These are phyloP conservation scores for Montipora foliosa DNA, from an alignment of 64 coral and sea anemone species.

Conservation along the genomic window DNA sequence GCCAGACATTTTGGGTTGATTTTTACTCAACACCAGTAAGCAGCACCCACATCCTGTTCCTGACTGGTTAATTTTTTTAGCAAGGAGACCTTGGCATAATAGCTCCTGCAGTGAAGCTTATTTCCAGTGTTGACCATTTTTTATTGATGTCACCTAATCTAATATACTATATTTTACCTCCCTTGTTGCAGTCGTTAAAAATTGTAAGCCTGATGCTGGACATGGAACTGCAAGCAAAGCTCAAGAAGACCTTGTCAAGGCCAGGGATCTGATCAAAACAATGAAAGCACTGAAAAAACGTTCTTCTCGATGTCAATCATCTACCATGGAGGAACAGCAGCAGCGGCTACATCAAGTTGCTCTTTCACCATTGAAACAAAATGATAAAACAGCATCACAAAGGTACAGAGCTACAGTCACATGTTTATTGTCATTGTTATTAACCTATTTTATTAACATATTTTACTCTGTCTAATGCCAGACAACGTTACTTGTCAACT, in stretches of 20 bases:
- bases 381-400: background rate
- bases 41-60: too few species aligned
- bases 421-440: background rate
- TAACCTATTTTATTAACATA: too few species aligned
- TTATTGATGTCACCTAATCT: too few species aligned
- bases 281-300: constrained; percentile 82
- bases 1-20: too few species aligned
- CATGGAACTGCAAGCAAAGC: constrained; percentile 33
- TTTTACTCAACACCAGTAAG: too few species aligned
- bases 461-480: too few species aligned
- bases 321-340: constrained; percentile 22
- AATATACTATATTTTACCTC: background rate
- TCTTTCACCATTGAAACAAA: background rate
- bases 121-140: too few species aligned
- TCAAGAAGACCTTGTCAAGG: constrained; percentile 80
- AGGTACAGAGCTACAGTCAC: background rate
- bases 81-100: too few species aligned
- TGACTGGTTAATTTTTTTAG: too few species aligned
- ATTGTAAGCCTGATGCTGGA: background rate
- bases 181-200: background rate
- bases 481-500: too few species aligned
- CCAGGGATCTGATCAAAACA: constrained; percentile 74
- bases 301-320: constrained; percentile 32
- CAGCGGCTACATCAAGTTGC: constrained; percentile 76
- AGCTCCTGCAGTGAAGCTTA: too few species aligned